Evolutionary conservation across 2,888 invertebrate genomes (phyloP), one percentile per base, ranked within the genome.

Genomic region (Biston stratarius): DNA sequence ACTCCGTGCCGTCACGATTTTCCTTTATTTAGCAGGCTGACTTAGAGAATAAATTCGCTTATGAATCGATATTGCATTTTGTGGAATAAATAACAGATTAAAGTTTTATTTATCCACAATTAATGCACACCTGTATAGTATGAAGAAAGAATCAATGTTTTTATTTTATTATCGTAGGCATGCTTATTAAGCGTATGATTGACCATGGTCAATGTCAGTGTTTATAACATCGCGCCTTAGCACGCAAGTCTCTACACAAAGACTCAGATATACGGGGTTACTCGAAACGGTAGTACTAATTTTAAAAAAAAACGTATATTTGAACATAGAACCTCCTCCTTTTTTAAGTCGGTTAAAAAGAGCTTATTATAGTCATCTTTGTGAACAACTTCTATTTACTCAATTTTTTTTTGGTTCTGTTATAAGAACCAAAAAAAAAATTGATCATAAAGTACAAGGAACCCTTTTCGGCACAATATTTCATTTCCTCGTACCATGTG

Each of bases 1-100:
- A 78, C 78, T 77, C 78, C 72, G 68, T 79, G 77, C 76, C 79
- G 83, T 84, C 86, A 84, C 83, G 79, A 81, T 75, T 77, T 82
- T 83, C 75, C 86, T 88, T 83, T 87, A 86, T 86, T 86, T 83
- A 87, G 85, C 81, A 76, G 73, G 70, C 64, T 74, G 67, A 69
- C 73, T 77, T 73, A 81, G 79, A 78, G 72, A 81, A 84, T 82
- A 80, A 79, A 83, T 76, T 78, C 75, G 74, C 70, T 73, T 51
- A 77, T 75, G 61, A 77, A 77, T 74, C 73, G 70, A 75, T 79
- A 81, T 74, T 82, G 79, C 78, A 82, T 72, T 68, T 69, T 73
- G 74, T 80, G 81, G 86, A 82, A 90, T 91, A 85, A 83, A 89
- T 85, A 83, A 82, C 75, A 78, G 81, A 85, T 34, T 87, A 85